Evolutionary conservation across 2,888 invertebrate genomes (phyloP), one percentile per base, ranked within the genome.

Genomic region (Apotomis capreana): DNA sequence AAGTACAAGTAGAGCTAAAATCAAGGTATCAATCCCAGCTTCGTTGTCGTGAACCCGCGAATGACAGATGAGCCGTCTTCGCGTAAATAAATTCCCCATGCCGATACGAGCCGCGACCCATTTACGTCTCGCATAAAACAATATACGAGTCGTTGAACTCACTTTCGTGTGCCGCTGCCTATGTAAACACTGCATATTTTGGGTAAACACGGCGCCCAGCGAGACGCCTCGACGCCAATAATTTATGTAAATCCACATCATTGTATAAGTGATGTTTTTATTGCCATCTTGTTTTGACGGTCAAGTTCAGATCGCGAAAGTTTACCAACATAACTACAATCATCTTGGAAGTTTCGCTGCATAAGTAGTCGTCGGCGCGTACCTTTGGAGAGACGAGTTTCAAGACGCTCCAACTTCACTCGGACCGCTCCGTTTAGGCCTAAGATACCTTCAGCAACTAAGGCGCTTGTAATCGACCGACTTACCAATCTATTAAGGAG

Each of bases 241-340:
- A 92, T 92, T 92, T 92, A 93, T 92, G 92, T 92, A 90, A 92
- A 92, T 92, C 87, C 85, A 85, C 89, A 86, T 89, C 92, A 91
- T 90, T 90, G 90, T 89, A 87, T 84, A 89, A 89, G 82, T 89
- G 89, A 91, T 88, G 89, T 85, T 89, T 91, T 91, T 92, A 92
- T 90, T 88, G 87, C 86, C 85, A 86, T 89, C 88, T 88, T 86
- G 84, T 88, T 91, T 91, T 89, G 90, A 84, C 88, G 92, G 92
- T 92, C 92, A 93, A 92, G 92, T 92, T 92, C 91, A 83, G 80
- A 78, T 80, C 81, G 83, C 81, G 88, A 90, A 90, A 90, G 87
- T 89, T 89, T 82, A 79, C 57, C 68, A 58, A 72, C 72, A 84
- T 81, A 84, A 84, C 83, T 84, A 81, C 82, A 83, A 82, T 87